These are phyloP conservation scores for Apus apus DNA, from an alignment of 2,113 vertebrate genomes.

Conservation along the genomic window DNA sequence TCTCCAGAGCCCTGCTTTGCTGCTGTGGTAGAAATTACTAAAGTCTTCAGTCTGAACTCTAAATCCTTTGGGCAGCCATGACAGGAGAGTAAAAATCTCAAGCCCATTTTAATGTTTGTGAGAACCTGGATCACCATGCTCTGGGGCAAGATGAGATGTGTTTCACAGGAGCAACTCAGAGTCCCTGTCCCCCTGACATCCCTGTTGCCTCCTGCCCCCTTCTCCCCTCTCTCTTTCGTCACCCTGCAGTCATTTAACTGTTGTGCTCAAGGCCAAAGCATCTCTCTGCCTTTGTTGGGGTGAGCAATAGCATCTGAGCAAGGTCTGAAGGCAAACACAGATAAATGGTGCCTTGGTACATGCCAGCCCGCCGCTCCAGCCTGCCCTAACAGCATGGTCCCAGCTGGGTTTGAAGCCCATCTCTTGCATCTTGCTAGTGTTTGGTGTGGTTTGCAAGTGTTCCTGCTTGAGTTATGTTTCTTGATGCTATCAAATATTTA, in stretches of 20 bases:
- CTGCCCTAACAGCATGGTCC: fast-evolving
- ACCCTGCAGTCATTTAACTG: background rate
- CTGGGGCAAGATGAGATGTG: fast-evolving
- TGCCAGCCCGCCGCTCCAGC: no score
- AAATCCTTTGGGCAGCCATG: background rate
- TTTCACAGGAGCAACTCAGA: fast-evolving
- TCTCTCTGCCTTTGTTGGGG: background rate
- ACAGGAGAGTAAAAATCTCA: background rate
- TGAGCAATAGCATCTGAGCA: background rate
- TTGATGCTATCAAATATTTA: background rate
- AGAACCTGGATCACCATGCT: fast-evolving
- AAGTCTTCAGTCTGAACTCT: slow-evolving; percentile 2
- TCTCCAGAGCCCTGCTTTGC: slow-evolving; percentile 28
- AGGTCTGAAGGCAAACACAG: background rate
- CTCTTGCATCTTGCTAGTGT: background rate
- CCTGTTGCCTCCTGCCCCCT: background rate
- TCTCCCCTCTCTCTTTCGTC: background rate
- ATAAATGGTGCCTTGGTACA: background rate
- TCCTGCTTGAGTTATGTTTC: background rate
- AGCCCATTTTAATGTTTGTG: background rate
- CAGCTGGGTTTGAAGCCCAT: fast-evolving
- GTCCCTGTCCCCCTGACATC: background rate
- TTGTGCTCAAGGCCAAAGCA: background rate
- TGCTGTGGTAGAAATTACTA: slow-evolving; percentile 42
- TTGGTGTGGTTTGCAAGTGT: no score